Base-by-base conservation (phyloP, 2,888 invertebrate species). In the Molanna angustata region DNA sequence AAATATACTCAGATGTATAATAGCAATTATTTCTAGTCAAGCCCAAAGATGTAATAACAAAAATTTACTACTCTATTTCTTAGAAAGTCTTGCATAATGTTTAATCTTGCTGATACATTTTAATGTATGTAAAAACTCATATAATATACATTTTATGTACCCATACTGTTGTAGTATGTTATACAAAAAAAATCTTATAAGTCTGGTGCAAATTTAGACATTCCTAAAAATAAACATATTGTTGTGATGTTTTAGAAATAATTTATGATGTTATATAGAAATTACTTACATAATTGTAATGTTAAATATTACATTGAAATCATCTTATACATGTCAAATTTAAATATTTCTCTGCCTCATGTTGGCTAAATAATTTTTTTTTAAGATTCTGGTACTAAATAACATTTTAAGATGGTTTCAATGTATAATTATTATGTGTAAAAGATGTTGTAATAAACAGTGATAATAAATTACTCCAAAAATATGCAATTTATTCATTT, bases 381-480 rank as follows among this genome's bases (percentile, higher is more conserved):
- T n/a, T n/a, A n/a, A n/a, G n/a, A n/a, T n/a, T n/a, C n/a, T n/a
- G n/a, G n/a, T n/a, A n/a, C n/a, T n/a, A n/a, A n/a, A n/a, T n/a
- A n/a, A n/a, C n/a, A n/a, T n/a, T n/a, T n/a, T n/a, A n/a, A n/a
- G n/a, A n/a, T n/a, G n/a, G n/a, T n/a, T n/a, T n/a, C n/a, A n/a
- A n/a, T n/a, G n/a, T n/a, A n/a, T n/a, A n/a, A n/a, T n/a, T n/a
- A n/a, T n/a, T n/a, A 45, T 50, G 49, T 52, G 43, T 54, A 54
- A 54, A 57, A 52, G 52, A 53, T 56, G 58, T 53, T 58, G 55
- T 58, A 58, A 50, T 48, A 46, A 53, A 58, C n/a, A 56, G 53
- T 58, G 55, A 56, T 56, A 58, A 58, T 58, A 58, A 55, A 58
- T 49, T 58, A 48, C 52, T 58, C 57, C 57, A 54, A 49, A 54